Evolutionary conservation across 2,113 vertebrate species (phyloP), one percentile per base, ranked within the genome.

Genomic region (Micronisus gabar): DNA sequence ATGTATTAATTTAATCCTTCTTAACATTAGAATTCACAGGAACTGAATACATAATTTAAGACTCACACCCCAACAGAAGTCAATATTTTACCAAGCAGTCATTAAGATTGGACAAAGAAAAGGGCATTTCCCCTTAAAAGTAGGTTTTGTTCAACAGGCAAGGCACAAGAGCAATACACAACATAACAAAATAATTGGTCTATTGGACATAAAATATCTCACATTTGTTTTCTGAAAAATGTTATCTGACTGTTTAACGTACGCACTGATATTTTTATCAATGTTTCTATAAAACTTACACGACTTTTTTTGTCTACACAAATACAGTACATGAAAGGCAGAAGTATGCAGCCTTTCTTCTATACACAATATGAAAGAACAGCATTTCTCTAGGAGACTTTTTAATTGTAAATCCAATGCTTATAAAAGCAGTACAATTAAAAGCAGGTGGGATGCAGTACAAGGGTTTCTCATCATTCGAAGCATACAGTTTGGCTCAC

Each of bases 381-480:
- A 95, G 27, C 72, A 80, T 91, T 96, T 94, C 68, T 94, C 32
- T 83, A 68, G 17, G 48, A 83, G 73, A 94, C 48, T 48, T 58
- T 65, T 88, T 68, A 34, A 63, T 73, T 85, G 75, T 89, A 95
- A 95, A 95, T 86, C 36, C 40, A n/a, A 29, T 45, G 40, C 65
- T 97, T 97, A 91, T 68, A 93, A 95, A 95, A 96, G 85, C 52
- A 50, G 11, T 19, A 61, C 70, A 83, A 94, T 95, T 97, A 81
- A 93, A 94, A 81, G 86, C 95, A 96, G 62, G 53, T 88, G 94
- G 72, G 82, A 93, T 2, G 0, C 34, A 47, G 75, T 20, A 83
- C 75, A 92, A 86, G 74, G 50, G 38, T 43, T 97, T 97, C 96
- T 97, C 89, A 93, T 97, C 23, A 0, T 70, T 92, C 89, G 75